Conservation (phyloP, 2,888 invertebrate genomes). For the Prosopocoilus inquinatus region DNA sequence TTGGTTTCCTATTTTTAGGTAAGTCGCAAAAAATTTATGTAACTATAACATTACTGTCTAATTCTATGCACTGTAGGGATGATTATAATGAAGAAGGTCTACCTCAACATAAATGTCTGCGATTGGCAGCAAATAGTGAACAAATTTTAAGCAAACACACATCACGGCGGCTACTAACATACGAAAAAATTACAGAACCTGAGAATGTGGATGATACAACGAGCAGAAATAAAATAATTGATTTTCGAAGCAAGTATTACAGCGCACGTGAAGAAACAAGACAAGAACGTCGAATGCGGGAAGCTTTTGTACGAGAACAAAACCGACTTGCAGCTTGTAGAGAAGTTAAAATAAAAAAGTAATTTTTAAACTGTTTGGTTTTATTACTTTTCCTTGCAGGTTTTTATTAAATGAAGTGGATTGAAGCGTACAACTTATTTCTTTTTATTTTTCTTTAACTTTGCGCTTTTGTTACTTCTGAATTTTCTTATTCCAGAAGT, state of each 20-base stretch:
- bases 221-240: constrained; percentile 46
- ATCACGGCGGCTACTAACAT: constrained; percentile 81
- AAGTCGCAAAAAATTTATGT: constrained; percentile 22
- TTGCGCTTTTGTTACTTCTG: constrained; percentile 1
- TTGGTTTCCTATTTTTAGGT: constrained; percentile 93
- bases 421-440: constrained; percentile 3
- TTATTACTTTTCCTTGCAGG: not conserved
- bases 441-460: constrained; percentile 5
- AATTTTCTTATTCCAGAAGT: constrained; percentile 13
- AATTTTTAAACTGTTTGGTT: constrained; percentile 6
- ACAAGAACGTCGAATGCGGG: constrained; percentile 57
- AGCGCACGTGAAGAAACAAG: constrained; percentile 65
- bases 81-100: constrained; percentile 71
- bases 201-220: constrained; percentile 33
- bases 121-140: constrained; percentile 81
- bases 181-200: constrained; percentile 69
- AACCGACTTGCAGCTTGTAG: constrained; percentile 36
- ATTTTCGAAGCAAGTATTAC: constrained; percentile 70
- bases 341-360: constrained; percentile 10
- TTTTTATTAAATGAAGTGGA: constrained; percentile 16
- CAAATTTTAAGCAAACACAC: constrained; percentile 81
- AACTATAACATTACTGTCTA: not conserved
- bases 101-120: constrained; percentile 78
- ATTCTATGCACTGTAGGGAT: constrained; percentile 53
- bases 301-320: constrained; percentile 41